Evolutionary conservation across 2,888 invertebrate genomes (phyloP).

Genomic region (Dioctria rufipes): DNA sequence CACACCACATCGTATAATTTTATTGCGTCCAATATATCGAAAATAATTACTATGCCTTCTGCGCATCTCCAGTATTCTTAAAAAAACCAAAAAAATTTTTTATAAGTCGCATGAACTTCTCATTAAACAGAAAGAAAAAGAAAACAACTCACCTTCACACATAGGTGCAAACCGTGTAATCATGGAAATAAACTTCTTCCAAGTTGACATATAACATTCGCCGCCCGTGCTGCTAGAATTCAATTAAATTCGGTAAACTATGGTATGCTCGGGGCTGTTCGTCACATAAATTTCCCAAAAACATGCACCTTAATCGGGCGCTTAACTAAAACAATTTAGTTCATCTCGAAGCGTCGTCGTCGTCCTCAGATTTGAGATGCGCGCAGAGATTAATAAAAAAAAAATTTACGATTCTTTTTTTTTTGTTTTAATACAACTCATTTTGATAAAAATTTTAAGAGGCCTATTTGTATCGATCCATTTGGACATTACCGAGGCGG

Average conservation of each 20-base stretch:
- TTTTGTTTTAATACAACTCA: conserved; percentile 26
- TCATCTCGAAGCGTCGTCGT: conserved; percentile 4
- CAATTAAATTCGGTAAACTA: conserved; percentile 45
- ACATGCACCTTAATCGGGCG: conserved; percentile 52
- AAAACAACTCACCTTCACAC: conserved; percentile 33
- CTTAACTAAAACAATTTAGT: conserved; percentile 51
- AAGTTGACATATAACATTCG: conserved; percentile 43
- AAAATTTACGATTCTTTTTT: conserved; percentile 34
- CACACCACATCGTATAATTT: conserved; percentile 7
- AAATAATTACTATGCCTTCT: conserved; percentile 11
- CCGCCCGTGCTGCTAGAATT: conserved; percentile 50
- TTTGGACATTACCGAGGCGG: conserved; percentile 43
- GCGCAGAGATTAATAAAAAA: conserved; percentile 47
- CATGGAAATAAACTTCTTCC: conserved; percentile 44
- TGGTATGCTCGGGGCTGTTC: conserved; percentile 25
- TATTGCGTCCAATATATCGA: conserved; percentile 17
- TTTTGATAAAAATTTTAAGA: conserved; percentile 50
- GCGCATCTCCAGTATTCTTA: background rate
- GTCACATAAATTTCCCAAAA: conserved; percentile 50
- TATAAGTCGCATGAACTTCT: background rate
- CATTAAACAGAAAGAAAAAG: conserved; percentile 3
- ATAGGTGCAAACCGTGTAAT: conserved; percentile 49
- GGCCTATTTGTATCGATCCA: conserved; percentile 41
- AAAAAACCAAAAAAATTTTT: background rate
- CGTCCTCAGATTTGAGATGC: background rate